Percentiles rank a stretch among this genome's conserved stretches.
phyloP scores from a whole-genome alignment of 2,888 invertebrate species.

The Thecocarcelia acutangulata region DNA sequence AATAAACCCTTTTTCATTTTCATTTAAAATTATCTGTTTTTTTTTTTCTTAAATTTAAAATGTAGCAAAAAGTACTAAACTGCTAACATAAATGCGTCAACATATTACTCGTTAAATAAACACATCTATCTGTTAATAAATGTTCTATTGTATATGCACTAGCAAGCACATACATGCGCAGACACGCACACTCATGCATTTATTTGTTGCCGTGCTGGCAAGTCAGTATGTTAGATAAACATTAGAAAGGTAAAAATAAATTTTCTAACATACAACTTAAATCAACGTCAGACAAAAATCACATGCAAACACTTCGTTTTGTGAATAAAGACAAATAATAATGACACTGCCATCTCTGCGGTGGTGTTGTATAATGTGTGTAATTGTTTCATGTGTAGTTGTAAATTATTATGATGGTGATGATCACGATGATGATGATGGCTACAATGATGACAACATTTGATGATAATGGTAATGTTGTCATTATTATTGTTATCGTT shows the following conservation, averaged over 20 bases:
- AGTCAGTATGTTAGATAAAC: conserved; percentile 68
- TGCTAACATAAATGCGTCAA: conserved; percentile 13
- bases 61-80: conserved; percentile 26
- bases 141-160: not conserved
- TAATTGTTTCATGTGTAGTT: conserved; percentile 36
- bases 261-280: conserved; percentile 50
- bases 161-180: not conserved
- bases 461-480: conserved; percentile 59
- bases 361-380: not conserved
- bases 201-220: not conserved
- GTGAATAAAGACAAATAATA: conserved; percentile 21
- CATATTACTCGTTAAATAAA: conserved; percentile 28
- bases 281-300: conserved; percentile 48
- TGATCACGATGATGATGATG: conserved; percentile 28
- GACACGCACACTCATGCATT: conserved; percentile 1
- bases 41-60: conserved; percentile 26
- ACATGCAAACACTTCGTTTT: conserved; percentile 17
- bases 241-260: conserved; percentile 59
- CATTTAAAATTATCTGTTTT: conserved; percentile 15
- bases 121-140: conserved; percentile 12
- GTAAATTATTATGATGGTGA: conserved; percentile 59
- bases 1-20: not conserved
- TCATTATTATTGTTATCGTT: conserved; percentile 54
- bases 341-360: not conserved
- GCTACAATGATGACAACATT: conserved; percentile 53